Base-by-base conservation (phyloP, 2,113 vertebrate genomes). In the Myotis davidii region DNA sequence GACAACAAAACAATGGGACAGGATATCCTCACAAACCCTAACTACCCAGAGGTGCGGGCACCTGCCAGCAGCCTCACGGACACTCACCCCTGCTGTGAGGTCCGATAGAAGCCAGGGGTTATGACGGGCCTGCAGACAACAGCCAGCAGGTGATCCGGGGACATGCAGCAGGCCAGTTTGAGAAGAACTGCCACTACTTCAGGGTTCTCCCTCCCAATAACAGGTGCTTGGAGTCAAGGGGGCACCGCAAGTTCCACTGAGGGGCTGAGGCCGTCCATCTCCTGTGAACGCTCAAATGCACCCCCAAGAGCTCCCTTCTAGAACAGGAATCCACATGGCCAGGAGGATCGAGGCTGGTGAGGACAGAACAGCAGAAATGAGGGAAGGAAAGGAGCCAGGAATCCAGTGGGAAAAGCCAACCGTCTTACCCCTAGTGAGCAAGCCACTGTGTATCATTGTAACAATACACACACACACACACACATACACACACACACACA, bases 11-110 rank as follows among this genome's bases (percentile, higher is more conserved):
- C 2, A 23, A 9, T 0, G 13, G 70, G 32, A 67, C 1, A 32
- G 42, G 3, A 2, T n/a, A 86, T 16, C 5, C 5, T 0, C 39
- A 67, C 21, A 23, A 34, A 56, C 4, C 17, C 0, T 25, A 10
- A 10, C 20, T 85, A 52, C 29, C 18, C n/a, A 6, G 4, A 64
- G 9, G 4, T 27, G 45, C 9, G 2, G 10, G 65, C 29, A 8
- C 50, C 7, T 74, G 37, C 6, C 39, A 69, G 13, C 18, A 45
- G 14, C 76, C n/a, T 6, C 3, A 61, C 37, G 12, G 52, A 69
- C 1, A 21, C 37, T 39, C 34, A 45, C 12, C 50, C 10, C 5
- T 21, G 1, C 6, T 4, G 2, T 37, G 59, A 27, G 1, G 17
- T 77, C 50, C 16, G 6, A 70, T 7, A 74, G 52, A 54, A 85